Evolutionary conservation across 2,888 invertebrate species (phyloP), one percentile per base, ranked within the genome.

Genomic region (Ennomos fuscantarius): DNA sequence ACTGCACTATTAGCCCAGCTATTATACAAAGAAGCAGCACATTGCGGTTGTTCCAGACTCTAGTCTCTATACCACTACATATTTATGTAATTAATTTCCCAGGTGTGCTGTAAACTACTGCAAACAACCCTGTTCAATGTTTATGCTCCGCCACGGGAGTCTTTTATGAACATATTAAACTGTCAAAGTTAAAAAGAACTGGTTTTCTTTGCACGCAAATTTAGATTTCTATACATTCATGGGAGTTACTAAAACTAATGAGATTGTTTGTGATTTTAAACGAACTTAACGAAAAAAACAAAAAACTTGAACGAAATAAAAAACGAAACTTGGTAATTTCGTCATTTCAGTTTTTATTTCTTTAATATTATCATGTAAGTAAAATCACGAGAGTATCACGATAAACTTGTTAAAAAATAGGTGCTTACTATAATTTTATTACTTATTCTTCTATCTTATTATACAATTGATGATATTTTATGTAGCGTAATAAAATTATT

Each of bases 51-150:
- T 44, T 33, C 40, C n/a, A 53, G 53, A 47, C 52, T 31, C 56
- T 41, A 36, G 39, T 24, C 24, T 24, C 41, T 45, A 55, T 42
- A 47, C 47, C 68, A 68, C 70, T 70, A 74, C 71, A 70, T 73
- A 76, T 78, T 76, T 78, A 78, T 73, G 74, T 81, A 79, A 83
- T 84, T 79, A 82, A 83, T 82, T 84, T 84, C 83, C 83, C 82
- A 76, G 78, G 82, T 82, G 83, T 69, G 66, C 67, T 68, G 74
- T 82, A 82, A 82, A 81, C 79, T 79, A 78, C 73, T 76, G 72
- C 70, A 75, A 70, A 73, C 69, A 78, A 70, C 69, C 70, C 66
- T 64, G 67, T 74, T 78, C 72, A 65, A 67, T 73, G 78, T 81
- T 81, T 79, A 80, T 69, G 69, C 63, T 69, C 64, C 71, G 67